These are phyloP conservation scores for Columba janthina DNA, from an alignment of 2,113 vertebrate genomes.

Conservation along the genomic window DNA sequence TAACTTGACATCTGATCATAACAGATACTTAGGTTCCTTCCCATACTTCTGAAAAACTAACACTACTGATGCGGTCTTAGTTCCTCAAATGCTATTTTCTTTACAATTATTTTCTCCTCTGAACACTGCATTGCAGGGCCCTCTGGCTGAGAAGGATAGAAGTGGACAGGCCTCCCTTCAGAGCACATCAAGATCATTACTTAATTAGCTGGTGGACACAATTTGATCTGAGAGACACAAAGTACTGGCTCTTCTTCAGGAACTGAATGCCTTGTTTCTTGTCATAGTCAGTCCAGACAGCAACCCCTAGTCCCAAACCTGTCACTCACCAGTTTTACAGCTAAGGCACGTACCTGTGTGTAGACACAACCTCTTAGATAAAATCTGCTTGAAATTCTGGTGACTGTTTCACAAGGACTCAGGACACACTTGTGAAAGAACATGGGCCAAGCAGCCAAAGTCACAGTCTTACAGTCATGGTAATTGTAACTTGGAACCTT, in stretches of 20 bases:
- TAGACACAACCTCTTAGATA: background rate
- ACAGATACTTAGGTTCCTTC: background rate
- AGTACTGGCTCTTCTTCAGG: conserved; percentile 20
- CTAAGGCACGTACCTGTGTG: background rate
- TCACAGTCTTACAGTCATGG: background rate
- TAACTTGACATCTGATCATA: background rate
- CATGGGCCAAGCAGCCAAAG: background rate
- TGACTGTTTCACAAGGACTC: background rate
- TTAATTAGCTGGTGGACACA: conserved; percentile 31
- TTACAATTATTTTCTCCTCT: background rate
- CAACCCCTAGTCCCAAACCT: background rate
- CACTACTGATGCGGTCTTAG: background rate
- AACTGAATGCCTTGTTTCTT: background rate
- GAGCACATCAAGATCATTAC: background rate
- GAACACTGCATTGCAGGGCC: background rate
- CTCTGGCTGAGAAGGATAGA: conserved; percentile 44
- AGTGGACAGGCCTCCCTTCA: background rate
- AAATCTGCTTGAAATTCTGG: background rate
- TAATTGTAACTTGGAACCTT: background rate
- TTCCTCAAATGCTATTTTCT: background rate
- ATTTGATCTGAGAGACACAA: conserved; percentile 6
- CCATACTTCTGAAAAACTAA: background rate
- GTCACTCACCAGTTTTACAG: background rate
- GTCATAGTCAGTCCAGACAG: background rate
- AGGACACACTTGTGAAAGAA: background rate